phyloP scores from a whole-genome alignment of 2,113 vertebrate genomes.

The Mustela nigripes region DNA sequence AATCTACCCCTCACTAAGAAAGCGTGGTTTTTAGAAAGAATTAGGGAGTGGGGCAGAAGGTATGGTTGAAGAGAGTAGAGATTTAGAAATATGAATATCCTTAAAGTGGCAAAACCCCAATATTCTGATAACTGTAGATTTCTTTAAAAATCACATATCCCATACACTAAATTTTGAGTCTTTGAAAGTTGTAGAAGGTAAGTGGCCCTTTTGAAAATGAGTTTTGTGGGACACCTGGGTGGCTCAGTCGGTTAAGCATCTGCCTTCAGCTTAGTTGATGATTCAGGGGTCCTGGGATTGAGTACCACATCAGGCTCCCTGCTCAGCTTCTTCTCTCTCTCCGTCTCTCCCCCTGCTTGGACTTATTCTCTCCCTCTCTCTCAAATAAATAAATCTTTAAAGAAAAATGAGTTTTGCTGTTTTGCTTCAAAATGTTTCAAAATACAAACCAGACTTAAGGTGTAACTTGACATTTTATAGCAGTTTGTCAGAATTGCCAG shows the following conservation, averaged over 20 bases:
- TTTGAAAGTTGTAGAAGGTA: constrained; percentile 45
- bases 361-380: too few relatives aligned
- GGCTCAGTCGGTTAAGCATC: too few relatives aligned
- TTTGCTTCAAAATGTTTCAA: constrained; percentile 46
- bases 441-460: background rate
- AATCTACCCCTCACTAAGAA: background rate
- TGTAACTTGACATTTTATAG: background rate
- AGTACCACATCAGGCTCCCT: too few relatives aligned
- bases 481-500: background rate
- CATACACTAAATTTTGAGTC: background rate
- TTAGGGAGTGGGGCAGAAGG: background rate
- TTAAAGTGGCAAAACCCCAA: background rate
- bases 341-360: too few relatives aligned
- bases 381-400: too few relatives aligned
- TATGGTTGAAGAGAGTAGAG: constrained; percentile 5
- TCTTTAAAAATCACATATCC: background rate
- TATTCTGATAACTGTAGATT: background rate
- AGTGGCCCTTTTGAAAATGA: constrained; percentile 13
- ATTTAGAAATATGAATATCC: constrained; percentile 34
- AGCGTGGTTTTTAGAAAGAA: background rate
- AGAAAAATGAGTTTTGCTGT: constrained; percentile 10
- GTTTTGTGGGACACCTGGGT: background rate
- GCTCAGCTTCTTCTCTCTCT: too few relatives aligned
- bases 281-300: too few relatives aligned
- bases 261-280: too few relatives aligned